phyloP scores from a whole-genome alignment of 2,113 vertebrate genomes.

The Xyliphius kryptos region DNA sequence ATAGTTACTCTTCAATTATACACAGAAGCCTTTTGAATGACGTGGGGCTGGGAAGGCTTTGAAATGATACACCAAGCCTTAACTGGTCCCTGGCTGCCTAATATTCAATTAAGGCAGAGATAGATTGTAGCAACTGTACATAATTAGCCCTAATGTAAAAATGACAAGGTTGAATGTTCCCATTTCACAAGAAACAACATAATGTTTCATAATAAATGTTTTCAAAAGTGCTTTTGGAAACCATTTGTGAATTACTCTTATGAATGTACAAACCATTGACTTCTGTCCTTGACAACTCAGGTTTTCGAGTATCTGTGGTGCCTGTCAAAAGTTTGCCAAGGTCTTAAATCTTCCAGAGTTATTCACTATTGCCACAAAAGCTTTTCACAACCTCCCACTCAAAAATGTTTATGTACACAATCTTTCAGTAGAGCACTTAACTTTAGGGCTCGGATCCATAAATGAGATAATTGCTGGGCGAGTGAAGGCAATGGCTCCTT shows the following conservation, averaged over 20 bases:
- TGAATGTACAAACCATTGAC: constrained; percentile 2
- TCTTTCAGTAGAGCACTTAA: constrained; percentile 72
- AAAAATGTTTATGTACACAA: constrained; percentile 63
- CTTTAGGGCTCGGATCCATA: constrained; percentile 59
- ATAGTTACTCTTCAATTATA: not conserved
- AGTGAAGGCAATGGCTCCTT: constrained; percentile 54
- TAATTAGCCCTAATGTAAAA: constrained; percentile 20
- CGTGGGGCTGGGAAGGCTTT: constrained; percentile 9
- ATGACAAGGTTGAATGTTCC: not conserved
- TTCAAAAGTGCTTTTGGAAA: not conserved
- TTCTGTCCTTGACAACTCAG: constrained; percentile 28
- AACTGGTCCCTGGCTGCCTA: constrained; percentile 21
- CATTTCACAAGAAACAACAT: not conserved
- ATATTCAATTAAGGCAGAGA: constrained; percentile 27
- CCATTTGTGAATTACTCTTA: constrained; percentile 5
- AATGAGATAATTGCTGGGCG: constrained; percentile 62
- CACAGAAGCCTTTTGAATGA: constrained; percentile 14
- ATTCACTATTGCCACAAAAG: constrained; percentile 56
- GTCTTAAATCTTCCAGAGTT: constrained; percentile 52
- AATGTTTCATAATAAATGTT: not conserved
- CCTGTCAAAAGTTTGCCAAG: constrained; percentile 48
- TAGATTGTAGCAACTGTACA: constrained; percentile 21
- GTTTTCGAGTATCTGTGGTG: constrained; percentile 43
- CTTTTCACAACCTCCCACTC: constrained; percentile 50
- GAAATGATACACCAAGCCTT: constrained; percentile 15